phyloP scores from a whole-genome alignment of 2,113 vertebrate genomes.

The Sylvilagus bachmani region DNA sequence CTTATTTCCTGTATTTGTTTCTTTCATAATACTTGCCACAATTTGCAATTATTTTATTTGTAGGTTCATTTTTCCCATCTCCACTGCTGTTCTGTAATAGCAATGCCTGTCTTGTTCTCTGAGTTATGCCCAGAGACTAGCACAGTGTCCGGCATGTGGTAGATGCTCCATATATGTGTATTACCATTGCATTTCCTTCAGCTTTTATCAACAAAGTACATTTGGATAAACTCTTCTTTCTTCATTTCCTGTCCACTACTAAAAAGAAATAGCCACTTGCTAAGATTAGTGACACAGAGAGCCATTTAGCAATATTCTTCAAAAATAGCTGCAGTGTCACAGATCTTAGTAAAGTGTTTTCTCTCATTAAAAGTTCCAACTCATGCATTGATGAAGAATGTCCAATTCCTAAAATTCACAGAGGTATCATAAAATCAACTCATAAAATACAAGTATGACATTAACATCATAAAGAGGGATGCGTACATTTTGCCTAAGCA shows the following conservation, averaged over 20 bases:
- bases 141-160: neutral
- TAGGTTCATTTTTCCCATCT: conserved; percentile 31
- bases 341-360: conserved; percentile 61
- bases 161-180: neutral
- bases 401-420: conserved; percentile 55
- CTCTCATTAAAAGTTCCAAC: conserved; percentile 40
- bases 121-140: neutral
- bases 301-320: conserved; percentile 52
- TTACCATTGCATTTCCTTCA: neutral
- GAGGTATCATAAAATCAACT: neutral
- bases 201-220: neutral
- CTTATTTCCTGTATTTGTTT: conserved; percentile 28
- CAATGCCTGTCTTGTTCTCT: neutral
- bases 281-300: conserved; percentile 48
- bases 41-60: conserved; percentile 49
- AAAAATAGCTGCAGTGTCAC: conserved; percentile 43
- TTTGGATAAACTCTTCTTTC: conserved; percentile 58
- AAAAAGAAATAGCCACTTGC: conserved; percentile 44
- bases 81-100: neutral
- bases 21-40: conserved; percentile 35
- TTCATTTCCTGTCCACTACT: conserved; percentile 32
- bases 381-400: conserved; percentile 18
- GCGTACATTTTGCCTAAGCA: neutral
- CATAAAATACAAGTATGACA: neutral
- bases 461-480: neutral